Evolutionary conservation across 1,140 invertebrate genomes (phyloP).

Genomic region (Phthorimaea operculella): DNA sequence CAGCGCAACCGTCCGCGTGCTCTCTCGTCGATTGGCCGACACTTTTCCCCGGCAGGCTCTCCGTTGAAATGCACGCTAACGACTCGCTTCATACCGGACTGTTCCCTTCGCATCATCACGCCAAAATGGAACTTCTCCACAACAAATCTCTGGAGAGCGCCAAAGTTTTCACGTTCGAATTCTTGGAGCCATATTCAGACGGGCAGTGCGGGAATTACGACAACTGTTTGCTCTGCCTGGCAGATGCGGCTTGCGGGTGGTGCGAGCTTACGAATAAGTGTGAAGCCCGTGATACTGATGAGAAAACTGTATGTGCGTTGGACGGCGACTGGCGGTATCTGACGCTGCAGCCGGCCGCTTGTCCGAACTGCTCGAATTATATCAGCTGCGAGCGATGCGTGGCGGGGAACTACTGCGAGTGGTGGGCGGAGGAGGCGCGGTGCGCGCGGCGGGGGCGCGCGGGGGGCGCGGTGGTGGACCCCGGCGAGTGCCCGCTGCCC

Average conservation of each 20-base stretch:
- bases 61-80: slow-evolving; percentile 79
- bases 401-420: slow-evolving; percentile 81
- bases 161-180: slow-evolving; percentile 88
- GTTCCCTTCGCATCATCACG: slow-evolving; percentile 72
- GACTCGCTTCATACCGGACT: slow-evolving; percentile 65
- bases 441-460: slow-evolving; percentile 84
- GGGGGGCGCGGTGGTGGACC: slow-evolving; percentile 71
- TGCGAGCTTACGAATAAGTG: slow-evolving; percentile 79
- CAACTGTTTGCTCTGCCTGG: slow-evolving; percentile 89
- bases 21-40: slow-evolving; percentile 69
- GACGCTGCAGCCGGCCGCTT: slow-evolving; percentile 82
- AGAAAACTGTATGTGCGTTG: slow-evolving; percentile 70
- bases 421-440: slow-evolving; percentile 86
- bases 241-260: slow-evolving; percentile 92
- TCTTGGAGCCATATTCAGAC: slow-evolving; percentile 86
- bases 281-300: slow-evolving; percentile 72
- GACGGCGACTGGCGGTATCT: slow-evolving; percentile 80
- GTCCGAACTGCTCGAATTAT: slow-evolving; percentile 88
- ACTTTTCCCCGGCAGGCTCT: slow-evolving; percentile 68
- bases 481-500: slow-evolving; percentile 76
- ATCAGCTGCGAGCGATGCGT: slow-evolving; percentile 87
- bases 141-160: slow-evolving; percentile 76
- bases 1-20: slow-evolving; percentile 75
- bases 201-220: slow-evolving; percentile 81
- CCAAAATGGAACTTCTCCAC: slow-evolving; percentile 83